Conservation (phyloP, 1,140 invertebrate genomes). For the Piezodorus guildinii region DNA sequence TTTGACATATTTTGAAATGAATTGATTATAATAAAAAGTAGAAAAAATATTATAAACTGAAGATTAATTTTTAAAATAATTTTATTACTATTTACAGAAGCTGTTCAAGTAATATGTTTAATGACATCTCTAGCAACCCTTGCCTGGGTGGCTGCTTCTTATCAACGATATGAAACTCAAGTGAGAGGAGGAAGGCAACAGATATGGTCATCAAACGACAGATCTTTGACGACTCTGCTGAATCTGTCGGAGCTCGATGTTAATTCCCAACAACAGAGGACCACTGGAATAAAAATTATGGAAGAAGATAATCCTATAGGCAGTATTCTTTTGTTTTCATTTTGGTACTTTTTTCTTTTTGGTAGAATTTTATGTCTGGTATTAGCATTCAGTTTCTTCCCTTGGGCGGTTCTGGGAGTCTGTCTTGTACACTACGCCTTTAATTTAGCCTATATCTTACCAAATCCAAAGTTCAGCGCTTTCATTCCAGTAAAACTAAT, state of each 20-base stretch:
- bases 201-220: slow-evolving; percentile 15
- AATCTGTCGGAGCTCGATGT: not conserved
- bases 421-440: slow-evolving; percentile 17
- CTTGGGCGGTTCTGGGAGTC: slow-evolving; percentile 9
- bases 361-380: slow-evolving; percentile 21
- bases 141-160: slow-evolving; percentile 16
- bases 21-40: too few relatives aligned
- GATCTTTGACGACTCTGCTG: not conserved
- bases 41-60: too few relatives aligned
- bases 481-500: slow-evolving; percentile 19
- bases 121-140: slow-evolving; percentile 20
- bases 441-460: slow-evolving; percentile 23
- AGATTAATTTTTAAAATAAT: too few relatives aligned
- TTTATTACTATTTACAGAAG: slow-evolving; percentile 22
- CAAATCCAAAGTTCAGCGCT: slow-evolving; percentile 7
- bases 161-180: slow-evolving; percentile 27
- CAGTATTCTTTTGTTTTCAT: slow-evolving; percentile 22
- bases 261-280: not conserved
- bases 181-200: slow-evolving; percentile 21
- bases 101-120: slow-evolving; percentile 18
- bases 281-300: slow-evolving; percentile 15
- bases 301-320: slow-evolving; percentile 24
- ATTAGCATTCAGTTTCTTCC: slow-evolving; percentile 17
- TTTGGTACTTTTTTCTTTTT: slow-evolving; percentile 25
- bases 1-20: too few relatives aligned